Conservation (phyloP, 2,888 invertebrate species). For the Andrena fulva region DNA sequence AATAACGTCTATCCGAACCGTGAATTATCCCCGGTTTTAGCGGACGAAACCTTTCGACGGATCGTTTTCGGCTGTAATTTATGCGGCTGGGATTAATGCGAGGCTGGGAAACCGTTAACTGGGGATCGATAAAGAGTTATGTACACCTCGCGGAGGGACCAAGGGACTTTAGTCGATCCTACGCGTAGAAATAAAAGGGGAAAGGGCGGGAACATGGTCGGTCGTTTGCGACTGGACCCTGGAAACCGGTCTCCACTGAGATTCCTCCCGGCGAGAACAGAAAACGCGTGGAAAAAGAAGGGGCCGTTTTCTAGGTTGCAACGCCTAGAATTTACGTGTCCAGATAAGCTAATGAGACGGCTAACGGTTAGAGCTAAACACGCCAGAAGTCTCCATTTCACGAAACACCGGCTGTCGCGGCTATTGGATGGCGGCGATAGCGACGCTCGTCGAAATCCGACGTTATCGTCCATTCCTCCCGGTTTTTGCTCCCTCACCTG, state of each 20-base stretch:
- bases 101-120: slow-evolving; percentile 5
- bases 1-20: neutral
- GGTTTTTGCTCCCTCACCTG: neutral
- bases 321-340: slow-evolving; percentile 53
- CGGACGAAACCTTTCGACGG: neutral
- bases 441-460: slow-evolving; percentile 27
- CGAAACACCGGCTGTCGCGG: slow-evolving; percentile 16
- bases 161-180: neutral
- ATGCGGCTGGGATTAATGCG: slow-evolving; percentile 23
- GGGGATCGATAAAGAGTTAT: slow-evolving; percentile 22
- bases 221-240: neutral
- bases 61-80: slow-evolving; percentile 11
- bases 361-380: slow-evolving; percentile 47
- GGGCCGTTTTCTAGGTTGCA: slow-evolving; percentile 41
- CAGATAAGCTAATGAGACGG: slow-evolving; percentile 64
- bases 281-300: slow-evolving; percentile 14
- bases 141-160: slow-evolving; percentile 11
- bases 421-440: slow-evolving; percentile 20
- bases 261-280: neutral
- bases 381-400: slow-evolving; percentile 44
- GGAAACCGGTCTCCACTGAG: slow-evolving; percentile 24
- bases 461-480: slow-evolving; percentile 35
- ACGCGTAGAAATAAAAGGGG: slow-evolving; percentile 9
- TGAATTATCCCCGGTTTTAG: slow-evolving; percentile 14
- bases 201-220: neutral